These are phyloP conservation scores for Drosophila antonietae DNA, from an alignment of 2,888 invertebrate species.

Conservation along the genomic window DNA sequence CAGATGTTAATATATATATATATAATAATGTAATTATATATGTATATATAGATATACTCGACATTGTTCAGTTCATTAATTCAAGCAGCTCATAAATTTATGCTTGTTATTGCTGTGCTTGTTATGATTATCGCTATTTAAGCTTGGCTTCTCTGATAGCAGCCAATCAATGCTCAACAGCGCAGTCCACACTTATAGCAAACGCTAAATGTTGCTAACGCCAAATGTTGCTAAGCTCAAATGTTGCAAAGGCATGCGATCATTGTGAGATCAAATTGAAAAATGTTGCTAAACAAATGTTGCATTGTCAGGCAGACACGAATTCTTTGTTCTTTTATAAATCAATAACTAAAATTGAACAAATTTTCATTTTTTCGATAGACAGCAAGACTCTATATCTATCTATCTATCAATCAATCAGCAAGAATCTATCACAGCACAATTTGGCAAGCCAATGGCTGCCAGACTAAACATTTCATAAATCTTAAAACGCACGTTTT, in stretches of 20 bases:
- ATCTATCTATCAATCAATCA: too few relatives aligned
- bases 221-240: constrained; percentile 20
- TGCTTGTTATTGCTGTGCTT: constrained; percentile 50
- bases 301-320: too few relatives aligned
- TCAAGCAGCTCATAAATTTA: constrained; percentile 49
- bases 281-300: too few relatives aligned
- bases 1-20: not conserved
- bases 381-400: too few relatives aligned
- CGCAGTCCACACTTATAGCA: constrained; percentile 16
- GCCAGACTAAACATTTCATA: not conserved
- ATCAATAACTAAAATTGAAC: too few relatives aligned
- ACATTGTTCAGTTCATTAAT: constrained; percentile 74
- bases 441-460: constrained; percentile 20
- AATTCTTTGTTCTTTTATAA: too few relatives aligned
- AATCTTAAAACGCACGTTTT: constrained; percentile 8
- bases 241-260: constrained; percentile 29
- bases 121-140: constrained; percentile 25
- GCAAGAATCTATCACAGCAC: too few relatives aligned
- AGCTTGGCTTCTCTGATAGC: constrained; percentile 24
- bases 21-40: constrained; percentile 26
- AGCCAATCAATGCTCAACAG: not conserved
- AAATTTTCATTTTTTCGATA: too few relatives aligned
- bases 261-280: too few relatives aligned
- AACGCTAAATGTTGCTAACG: constrained; percentile 4
- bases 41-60: constrained; percentile 17